Percentiles rank a stretch among this genome's conserved stretches.
Conservation (phyloP, 2,797 vertebrate genomes). For the Gambusia yucatana region DNA sequence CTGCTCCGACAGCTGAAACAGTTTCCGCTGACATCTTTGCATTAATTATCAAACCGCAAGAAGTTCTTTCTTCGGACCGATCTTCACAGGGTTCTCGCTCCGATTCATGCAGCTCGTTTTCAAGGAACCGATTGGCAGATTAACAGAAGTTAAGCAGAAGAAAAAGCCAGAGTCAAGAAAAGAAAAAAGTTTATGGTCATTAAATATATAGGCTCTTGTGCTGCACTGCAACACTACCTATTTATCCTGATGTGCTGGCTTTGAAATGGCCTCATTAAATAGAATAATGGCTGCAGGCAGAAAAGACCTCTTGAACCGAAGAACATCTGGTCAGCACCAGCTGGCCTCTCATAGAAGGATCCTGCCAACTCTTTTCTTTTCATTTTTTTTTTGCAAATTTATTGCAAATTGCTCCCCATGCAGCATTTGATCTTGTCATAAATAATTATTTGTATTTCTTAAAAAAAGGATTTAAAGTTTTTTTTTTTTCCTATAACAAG, state of each 20-base stretch:
- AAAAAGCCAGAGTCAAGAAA: slow-evolving; percentile 5
- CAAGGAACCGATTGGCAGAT: slow-evolving; percentile 30
- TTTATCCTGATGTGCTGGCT: slow-evolving; percentile 49
- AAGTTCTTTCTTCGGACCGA: slow-evolving; percentile 10
- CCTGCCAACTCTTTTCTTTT: not conserved
- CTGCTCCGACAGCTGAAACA: slow-evolving; percentile 36
- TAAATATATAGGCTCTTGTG: slow-evolving; percentile 30
- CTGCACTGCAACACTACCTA: slow-evolving; percentile 42
- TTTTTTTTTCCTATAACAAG: not conserved
- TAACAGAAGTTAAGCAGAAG: slow-evolving; percentile 30
- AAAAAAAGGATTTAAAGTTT: not conserved
- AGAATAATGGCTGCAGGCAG: slow-evolving; percentile 58
- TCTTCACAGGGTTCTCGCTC: slow-evolving; percentile 14
- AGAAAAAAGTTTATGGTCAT: slow-evolving; percentile 23
- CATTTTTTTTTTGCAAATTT: slow-evolving; percentile 24
- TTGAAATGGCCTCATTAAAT: slow-evolving; percentile 67
- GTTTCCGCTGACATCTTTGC: slow-evolving; percentile 25
- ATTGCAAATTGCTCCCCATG: slow-evolving; percentile 17
- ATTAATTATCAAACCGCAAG: slow-evolving; percentile 26
- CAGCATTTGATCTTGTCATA: not conserved
- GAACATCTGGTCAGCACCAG: slow-evolving; percentile 71
- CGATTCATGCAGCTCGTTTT: slow-evolving; percentile 26
- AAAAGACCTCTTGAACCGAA: slow-evolving; percentile 54
- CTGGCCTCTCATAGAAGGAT: slow-evolving; percentile 37
- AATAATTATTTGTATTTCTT: not conserved